phyloP scores from a whole-genome alignment of 2,797 vertebrate species.

The Neomorphus geoffroyi region DNA sequence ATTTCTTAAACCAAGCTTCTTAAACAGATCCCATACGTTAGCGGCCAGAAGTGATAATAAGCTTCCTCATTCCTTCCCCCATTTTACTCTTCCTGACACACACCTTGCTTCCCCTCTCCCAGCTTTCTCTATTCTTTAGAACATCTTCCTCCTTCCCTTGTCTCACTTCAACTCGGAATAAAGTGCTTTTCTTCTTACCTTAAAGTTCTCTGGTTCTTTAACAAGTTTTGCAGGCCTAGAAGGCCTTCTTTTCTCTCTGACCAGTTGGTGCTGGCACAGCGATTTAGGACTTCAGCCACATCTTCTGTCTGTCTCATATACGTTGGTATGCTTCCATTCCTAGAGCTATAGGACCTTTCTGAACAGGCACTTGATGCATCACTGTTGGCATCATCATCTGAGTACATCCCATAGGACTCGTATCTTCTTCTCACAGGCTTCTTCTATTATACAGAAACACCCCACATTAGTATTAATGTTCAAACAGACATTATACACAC shows the following conservation, averaged over 20 bases:
- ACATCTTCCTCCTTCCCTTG: neutral
- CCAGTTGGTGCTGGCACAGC: constrained; percentile 96
- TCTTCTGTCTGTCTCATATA: constrained; percentile 98
- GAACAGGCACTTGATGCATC: constrained; percentile 97
- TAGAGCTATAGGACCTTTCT: constrained; percentile 93
- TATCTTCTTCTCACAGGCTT: constrained; percentile 93
- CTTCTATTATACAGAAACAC: constrained; percentile 79
- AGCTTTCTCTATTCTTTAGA: neutral
- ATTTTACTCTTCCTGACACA: neutral
- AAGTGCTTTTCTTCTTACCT: constrained; percentile 75
- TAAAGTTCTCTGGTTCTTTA: constrained; percentile 94
- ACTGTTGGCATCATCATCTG: constrained; percentile 95
- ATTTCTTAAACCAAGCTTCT: neutral
- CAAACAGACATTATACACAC: fast-evolving
- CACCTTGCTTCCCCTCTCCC: neutral
- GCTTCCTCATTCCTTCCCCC: neutral
- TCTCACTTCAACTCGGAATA: neutral
- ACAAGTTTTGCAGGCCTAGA: constrained; percentile 88
- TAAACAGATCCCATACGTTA: neutral
- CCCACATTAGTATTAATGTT: neutral
- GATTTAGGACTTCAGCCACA: constrained; percentile 95
- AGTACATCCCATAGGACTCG: constrained; percentile 93
- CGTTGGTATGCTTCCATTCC: constrained; percentile 93
- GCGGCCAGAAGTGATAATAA: neutral
- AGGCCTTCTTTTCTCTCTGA: constrained; percentile 97